These are phyloP conservation scores for Hypanus sabinus DNA, from an alignment of 2,113 vertebrate species.

Conservation along the genomic window DNA sequence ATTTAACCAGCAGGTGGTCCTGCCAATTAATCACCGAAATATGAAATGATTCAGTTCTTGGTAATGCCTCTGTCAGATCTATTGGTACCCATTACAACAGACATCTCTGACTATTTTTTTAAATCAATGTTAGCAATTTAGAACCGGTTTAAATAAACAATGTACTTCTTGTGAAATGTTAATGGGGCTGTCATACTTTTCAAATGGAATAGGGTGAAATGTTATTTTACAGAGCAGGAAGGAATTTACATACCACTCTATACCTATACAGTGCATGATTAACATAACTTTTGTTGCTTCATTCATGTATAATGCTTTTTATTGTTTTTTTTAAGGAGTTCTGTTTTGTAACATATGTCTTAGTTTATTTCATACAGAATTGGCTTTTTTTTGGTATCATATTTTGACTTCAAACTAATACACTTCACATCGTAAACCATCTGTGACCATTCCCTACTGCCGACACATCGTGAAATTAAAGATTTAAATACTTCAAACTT, in stretches of 20 bases:
- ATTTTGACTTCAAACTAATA: conserved; percentile 1
- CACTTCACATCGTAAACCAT: background rate
- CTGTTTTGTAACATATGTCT: background rate
- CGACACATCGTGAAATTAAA: background rate
- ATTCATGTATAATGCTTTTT: background rate
- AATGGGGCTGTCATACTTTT: conserved; percentile 36
- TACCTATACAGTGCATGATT: conserved; percentile 13
- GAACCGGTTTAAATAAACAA: conserved; percentile 34
- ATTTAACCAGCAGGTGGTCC: conserved; percentile 34
- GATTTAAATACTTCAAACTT: background rate
- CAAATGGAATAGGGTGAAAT: conserved; percentile 30
- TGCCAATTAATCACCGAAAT: conserved; percentile 37
- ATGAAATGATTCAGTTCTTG: conserved; percentile 23
- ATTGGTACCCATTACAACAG: conserved; percentile 31
- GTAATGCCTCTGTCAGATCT: conserved; percentile 29
- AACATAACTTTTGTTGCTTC: background rate
- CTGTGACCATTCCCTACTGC: background rate
- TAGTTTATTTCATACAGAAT: conserved; percentile 6
- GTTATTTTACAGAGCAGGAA: conserved; percentile 33
- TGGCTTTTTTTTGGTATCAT: background rate
- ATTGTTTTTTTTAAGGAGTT: conserved; percentile 14
- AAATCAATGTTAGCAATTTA: conserved; percentile 36
- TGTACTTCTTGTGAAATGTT: conserved; percentile 36
- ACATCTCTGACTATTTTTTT: background rate
- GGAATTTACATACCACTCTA: conserved; percentile 9